A percentile compares a stretch with the other conserved stretches of the same genome.
These are phyloP conservation scores for Anguilla pacifica DNA, from an alignment of 2,797 vertebrate species.

Conservation along the genomic window DNA sequence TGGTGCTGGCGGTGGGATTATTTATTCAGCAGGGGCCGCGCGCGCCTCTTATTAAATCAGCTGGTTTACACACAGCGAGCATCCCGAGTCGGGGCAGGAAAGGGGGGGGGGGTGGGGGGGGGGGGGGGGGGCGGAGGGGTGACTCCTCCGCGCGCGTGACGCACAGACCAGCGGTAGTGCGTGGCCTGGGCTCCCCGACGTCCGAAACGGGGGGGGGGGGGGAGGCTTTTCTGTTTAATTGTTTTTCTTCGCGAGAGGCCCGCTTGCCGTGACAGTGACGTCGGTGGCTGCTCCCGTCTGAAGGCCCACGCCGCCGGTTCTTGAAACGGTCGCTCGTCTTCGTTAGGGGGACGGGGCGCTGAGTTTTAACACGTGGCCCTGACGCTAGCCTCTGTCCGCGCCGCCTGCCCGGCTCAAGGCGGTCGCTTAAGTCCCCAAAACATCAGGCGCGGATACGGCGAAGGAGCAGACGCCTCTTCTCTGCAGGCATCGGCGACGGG, in stretches of 20 bases:
- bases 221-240: constrained; percentile 35
- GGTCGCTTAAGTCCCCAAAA: not conserved
- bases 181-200: not conserved
- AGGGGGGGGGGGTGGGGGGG: not conserved
- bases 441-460: not conserved
- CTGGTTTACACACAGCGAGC: constrained; percentile 46
- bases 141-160: constrained; percentile 8
- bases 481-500: not conserved
- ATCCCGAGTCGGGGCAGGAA: constrained; percentile 45
- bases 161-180: not conserved
- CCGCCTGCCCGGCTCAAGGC: not conserved
- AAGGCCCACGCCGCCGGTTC: constrained; percentile 46
- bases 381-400: not conserved
- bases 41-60: constrained; percentile 65
- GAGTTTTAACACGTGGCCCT: constrained; percentile 70
- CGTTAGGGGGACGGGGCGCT: constrained; percentile 61
- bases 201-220: not conserved
- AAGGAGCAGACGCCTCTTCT: not conserved
- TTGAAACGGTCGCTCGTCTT: constrained; percentile 70
- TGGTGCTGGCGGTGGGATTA: constrained; percentile 56
- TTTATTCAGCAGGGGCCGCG: constrained; percentile 68
- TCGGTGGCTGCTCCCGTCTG: not conserved
- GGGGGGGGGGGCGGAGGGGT: not conserved
- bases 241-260: constrained; percentile 41
- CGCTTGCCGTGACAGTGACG: constrained; percentile 41